Base-by-base conservation (phyloP, 1,140 invertebrate genomes). In the Conopomorpha cramerella region DNA sequence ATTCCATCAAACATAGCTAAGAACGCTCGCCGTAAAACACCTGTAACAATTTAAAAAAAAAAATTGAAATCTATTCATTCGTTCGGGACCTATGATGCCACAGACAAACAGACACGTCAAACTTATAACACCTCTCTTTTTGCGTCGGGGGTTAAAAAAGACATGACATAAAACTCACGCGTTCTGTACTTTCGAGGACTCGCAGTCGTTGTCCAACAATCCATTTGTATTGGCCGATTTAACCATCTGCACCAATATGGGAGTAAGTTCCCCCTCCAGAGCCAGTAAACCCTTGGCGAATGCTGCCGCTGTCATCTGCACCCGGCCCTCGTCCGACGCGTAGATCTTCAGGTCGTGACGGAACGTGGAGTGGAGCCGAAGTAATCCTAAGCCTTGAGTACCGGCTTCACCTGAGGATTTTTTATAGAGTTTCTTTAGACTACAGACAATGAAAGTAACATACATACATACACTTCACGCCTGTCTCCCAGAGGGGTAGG, bases 341-440 rank as follows among this genome's bases (percentile, higher is more conserved):
- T 99, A 99, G 41, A 99, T 99, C 79, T 99, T 99, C 12, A 99
- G 80, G 71, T 99, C 98, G 72, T 99, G 98, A 1, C 98, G 86
- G 71, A 96, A 99, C 0, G 98, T 99, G 1, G 95, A 98, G 70
- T 99, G 98, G 0, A 99, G 78, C 16, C 98, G 84, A 1, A 97
- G 80, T 12, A 98, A 81, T 6, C 96, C 96, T 3, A 98, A 78
- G 2, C 96, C 96, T 79, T 95, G 92, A 2, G 91, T 93, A 17
- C 92, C 92, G 84, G 86, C 77, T 89, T 94, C 92, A 52, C 93
- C 92, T 92, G 28, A 11, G 13, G 13, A 30, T 11, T 4, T 30
- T 32, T n/a, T n/a, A n/a, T n/a, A n/a, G n/a, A n/a, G n/a, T n/a
- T n/a, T n/a, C n/a, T n/a, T n/a, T n/a, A n/a, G n/a, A n/a, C n/a